Conservation (phyloP, 1,140 invertebrate genomes). For the Apocrypta bakeri region DNA sequence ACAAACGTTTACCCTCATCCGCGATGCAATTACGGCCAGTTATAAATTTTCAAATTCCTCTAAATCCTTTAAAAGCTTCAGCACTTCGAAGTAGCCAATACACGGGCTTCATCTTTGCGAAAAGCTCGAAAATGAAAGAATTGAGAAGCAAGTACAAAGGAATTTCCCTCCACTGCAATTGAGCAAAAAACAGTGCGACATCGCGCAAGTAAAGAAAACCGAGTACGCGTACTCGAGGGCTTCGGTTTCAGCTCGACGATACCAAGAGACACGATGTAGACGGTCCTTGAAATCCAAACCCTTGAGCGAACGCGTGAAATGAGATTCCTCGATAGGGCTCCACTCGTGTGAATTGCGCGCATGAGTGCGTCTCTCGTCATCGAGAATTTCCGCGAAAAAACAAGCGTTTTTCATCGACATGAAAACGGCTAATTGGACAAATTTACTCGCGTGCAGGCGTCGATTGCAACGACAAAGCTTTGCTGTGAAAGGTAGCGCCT, state of each 20-base stretch:
- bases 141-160: neutral
- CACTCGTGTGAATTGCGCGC: conserved; percentile 1
- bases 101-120: neutral
- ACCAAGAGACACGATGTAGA: neutral
- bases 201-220: neutral
- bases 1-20: neutral
- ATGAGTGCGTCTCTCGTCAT: neutral
- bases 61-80: neutral
- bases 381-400: neutral
- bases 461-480: neutral
- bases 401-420: neutral
- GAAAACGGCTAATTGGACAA: conserved; percentile 12
- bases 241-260: neutral
- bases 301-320: neutral
- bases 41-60: neutral
- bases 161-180: neutral
- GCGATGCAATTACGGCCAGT: neutral
- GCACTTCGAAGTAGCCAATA: neutral
- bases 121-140: neutral
- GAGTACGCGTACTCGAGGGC: neutral
- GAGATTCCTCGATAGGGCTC: neutral
- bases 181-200: neutral
- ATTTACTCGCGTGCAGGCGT: neutral
- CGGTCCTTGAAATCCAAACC: conserved; percentile 4
- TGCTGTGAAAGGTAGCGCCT: neutral